These are phyloP conservation scores for Tetragnatha versicolor DNA, from an alignment of 1,140 invertebrate genomes.

Conservation along the genomic window DNA sequence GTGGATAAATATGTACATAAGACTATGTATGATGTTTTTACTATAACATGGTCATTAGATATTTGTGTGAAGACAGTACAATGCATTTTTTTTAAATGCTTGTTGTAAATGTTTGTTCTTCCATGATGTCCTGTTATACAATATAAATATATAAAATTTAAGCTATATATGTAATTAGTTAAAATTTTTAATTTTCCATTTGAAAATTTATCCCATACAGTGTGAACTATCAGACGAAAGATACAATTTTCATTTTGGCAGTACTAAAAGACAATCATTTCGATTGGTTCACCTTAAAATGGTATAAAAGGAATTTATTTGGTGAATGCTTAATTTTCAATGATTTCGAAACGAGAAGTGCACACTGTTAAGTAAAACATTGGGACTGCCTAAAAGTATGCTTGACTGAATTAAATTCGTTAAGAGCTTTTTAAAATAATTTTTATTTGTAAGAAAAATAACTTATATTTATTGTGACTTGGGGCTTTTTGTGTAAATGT, in stretches of 20 bases:
- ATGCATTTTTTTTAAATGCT: slow-evolving; percentile 42
- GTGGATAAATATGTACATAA: slow-evolving; percentile 37
- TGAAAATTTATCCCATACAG: not conserved
- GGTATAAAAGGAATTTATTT: too few relatives aligned
- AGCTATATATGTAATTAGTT: slow-evolving; percentile 40
- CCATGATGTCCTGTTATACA: slow-evolving; percentile 37
- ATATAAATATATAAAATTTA: slow-evolving; percentile 39
- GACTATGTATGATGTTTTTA: slow-evolving; percentile 22
- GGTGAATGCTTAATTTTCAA: too few relatives aligned
- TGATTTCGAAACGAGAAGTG: too few relatives aligned
- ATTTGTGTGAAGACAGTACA: slow-evolving; percentile 21
- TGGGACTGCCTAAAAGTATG: too few relatives aligned
- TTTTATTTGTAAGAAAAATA: too few relatives aligned
- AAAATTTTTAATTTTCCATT: not conserved
- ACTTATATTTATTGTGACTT: too few relatives aligned
- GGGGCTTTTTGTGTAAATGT: too few relatives aligned
- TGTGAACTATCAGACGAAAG: not conserved
- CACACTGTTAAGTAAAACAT: too few relatives aligned
- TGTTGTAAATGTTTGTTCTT: slow-evolving; percentile 51
- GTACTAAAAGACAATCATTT: not conserved
- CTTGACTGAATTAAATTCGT: too few relatives aligned
- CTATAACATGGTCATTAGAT: slow-evolving; percentile 12
- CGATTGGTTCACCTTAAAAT: too few relatives aligned
- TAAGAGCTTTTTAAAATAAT: too few relatives aligned
- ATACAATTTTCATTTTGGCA: too few relatives aligned